Evolutionary conservation across 1,140 invertebrate genomes (phyloP), one percentile per base, ranked within the genome.

Genomic region (Lepidotrigona ventralis): DNA sequence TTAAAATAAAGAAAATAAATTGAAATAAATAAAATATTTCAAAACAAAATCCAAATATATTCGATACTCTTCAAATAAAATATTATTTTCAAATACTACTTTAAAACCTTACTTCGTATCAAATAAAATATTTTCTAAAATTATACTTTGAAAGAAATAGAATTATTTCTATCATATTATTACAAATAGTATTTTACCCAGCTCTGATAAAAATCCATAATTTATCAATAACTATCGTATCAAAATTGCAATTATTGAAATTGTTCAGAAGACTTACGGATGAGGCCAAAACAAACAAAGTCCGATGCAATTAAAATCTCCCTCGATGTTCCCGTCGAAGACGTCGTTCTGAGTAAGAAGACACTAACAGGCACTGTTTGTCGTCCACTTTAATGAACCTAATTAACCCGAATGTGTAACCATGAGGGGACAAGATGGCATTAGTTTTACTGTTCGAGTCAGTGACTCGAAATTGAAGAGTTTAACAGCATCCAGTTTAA

Each of bases 391-490:
- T 83, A 83, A 83, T 79, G 81, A 83, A 83, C 26, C 66, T 83
- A 83, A 83, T 83, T 83, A 83, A 83, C 81, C 81, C 81, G 68
- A 83, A 78, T 79, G 75, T 56, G 66, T 79, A 79, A n/a, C 75
- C 81, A 77, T 29, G 53, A 21, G n/a, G 53, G 75, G 46, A 77
- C 64, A 19, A 71, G 39, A 26, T 33, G 53, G 53, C 53, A 68
- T 58, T 53, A 71, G 26, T 77, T 79, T 79, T 68, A 58, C 29
- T 39, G 77, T 6, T 23, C 1, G 21, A 71, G 53, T 51, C 53
- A 39, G 6, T 26, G 68, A 54, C 66, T 29, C 39, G 51, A 70
- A 79, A 79, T 58, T 23, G 56, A 23, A 9, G 0, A 53, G 68
- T 78, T 78, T 77, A 69, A 69, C 53, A 70, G 51, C 51, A 23